A percentile compares a stretch with the other conserved stretches of the same genome.
phyloP scores from a whole-genome alignment of 2,888 invertebrate genomes.

The Mythimna ferrago region DNA sequence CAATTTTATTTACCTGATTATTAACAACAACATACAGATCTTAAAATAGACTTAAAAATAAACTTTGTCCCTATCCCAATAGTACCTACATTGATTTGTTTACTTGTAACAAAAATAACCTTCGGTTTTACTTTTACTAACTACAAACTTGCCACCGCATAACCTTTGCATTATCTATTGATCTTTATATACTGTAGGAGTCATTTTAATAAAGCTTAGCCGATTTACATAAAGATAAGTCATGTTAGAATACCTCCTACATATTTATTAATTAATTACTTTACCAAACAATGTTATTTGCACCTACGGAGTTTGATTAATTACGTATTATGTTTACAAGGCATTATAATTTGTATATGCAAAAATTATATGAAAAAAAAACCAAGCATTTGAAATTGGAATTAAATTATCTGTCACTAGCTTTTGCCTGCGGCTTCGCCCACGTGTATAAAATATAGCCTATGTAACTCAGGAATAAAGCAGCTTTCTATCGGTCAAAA shows the following conservation, averaged over 20 bases:
- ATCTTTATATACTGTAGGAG: constrained; percentile 35
- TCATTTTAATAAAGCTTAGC: constrained; percentile 27
- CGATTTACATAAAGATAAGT: constrained; percentile 26
- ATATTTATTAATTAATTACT: constrained; percentile 7
- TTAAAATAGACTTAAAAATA: constrained; percentile 39
- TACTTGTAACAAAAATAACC: constrained; percentile 55
- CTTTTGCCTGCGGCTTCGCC: too few species aligned
- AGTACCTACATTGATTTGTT: constrained; percentile 38
- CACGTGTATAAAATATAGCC: too few species aligned
- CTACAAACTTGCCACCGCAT: constrained; percentile 8
- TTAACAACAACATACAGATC: background rate
- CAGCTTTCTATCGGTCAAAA: too few species aligned
- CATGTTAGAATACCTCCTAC: constrained; percentile 18
- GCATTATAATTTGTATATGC: background rate
- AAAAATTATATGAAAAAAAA: background rate
- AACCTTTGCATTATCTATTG: constrained; percentile 17
- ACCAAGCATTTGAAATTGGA: constrained; percentile 1
- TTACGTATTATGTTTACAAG: background rate
- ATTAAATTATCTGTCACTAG: background rate
- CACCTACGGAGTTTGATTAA: constrained; percentile 7
- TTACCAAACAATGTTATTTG: constrained; percentile 17
- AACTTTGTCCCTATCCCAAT: constrained; percentile 23
- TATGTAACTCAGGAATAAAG: too few species aligned
- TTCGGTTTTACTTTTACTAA: constrained; percentile 38
- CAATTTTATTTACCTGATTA: background rate